Evolutionary conservation across 2,888 invertebrate genomes (phyloP).

Genomic region (Cetonia aurata): DNA sequence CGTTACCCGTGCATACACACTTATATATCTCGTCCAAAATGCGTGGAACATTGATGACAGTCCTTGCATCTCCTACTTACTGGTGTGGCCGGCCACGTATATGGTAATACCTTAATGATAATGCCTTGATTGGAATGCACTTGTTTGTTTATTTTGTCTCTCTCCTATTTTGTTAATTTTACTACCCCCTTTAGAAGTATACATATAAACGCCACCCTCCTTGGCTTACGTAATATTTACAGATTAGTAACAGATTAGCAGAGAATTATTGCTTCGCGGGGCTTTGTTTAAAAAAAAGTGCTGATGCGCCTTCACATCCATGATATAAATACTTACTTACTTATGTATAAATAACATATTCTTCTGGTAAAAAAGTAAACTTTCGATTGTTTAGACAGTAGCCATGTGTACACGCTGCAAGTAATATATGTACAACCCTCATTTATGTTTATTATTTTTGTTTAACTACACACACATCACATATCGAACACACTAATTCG

Average conservation of each 20-base stretch:
- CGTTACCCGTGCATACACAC: slow-evolving; percentile 44
- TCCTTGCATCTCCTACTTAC: slow-evolving; percentile 45
- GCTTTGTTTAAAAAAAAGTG: slow-evolving; percentile 22
- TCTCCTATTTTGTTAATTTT: slow-evolving; percentile 12
- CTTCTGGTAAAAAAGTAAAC: slow-evolving; percentile 14
- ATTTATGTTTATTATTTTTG: slow-evolving; percentile 21
- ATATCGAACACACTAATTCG: slow-evolving; percentile 45
- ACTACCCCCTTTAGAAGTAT: neutral
- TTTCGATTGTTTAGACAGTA: slow-evolving; percentile 15
- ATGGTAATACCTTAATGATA: slow-evolving; percentile 42
- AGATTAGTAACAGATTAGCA: slow-evolving; percentile 32
- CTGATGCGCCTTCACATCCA: slow-evolving; percentile 15
- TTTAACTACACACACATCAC: slow-evolving; percentile 36
- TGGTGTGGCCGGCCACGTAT: slow-evolving; percentile 45
- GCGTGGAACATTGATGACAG: slow-evolving; percentile 45
- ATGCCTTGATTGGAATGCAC: slow-evolving; percentile 40
- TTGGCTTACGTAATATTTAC: slow-evolving; percentile 24
- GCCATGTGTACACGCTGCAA: slow-evolving; percentile 46
- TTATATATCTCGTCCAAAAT: slow-evolving; percentile 46
- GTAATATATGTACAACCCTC: slow-evolving; percentile 25
- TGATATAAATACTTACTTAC: slow-evolving; percentile 11
- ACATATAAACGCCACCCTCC: slow-evolving; percentile 1
- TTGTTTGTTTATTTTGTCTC: slow-evolving; percentile 18
- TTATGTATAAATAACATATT: slow-evolving; percentile 15
- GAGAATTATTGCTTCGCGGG: slow-evolving; percentile 30